These are phyloP conservation scores for Geranospiza caerulescens DNA, from an alignment of 2,797 vertebrate genomes.

Conservation along the genomic window DNA sequence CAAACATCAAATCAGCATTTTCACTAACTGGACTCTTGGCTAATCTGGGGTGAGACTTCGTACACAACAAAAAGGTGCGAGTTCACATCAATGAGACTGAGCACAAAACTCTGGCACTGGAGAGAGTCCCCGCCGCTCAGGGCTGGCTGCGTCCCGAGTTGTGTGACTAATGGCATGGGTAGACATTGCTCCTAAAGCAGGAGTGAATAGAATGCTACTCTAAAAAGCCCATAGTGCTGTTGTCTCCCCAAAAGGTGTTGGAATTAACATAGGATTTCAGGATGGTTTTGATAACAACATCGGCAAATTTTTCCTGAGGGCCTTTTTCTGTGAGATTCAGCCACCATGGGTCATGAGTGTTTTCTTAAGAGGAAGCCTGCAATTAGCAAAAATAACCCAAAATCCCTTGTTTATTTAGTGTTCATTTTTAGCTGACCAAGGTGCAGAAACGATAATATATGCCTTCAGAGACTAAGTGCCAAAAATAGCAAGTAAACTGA, in stretches of 20 bases:
- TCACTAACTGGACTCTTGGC: background rate
- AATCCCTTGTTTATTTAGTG: background rate
- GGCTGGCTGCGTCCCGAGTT: background rate
- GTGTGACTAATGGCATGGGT: background rate
- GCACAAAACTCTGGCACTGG: background rate
- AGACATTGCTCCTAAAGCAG: background rate
- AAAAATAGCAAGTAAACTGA: background rate
- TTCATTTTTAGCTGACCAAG: background rate
- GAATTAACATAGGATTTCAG: background rate
- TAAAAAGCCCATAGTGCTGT: background rate
- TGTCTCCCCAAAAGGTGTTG: background rate
- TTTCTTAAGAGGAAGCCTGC: background rate
- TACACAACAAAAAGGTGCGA: background rate
- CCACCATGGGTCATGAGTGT: background rate
- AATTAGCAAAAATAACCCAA: background rate
- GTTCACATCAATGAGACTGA: background rate
- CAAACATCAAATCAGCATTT: background rate
- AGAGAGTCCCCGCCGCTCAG: fast-evolving
- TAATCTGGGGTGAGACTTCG: background rate
- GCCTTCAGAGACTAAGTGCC: background rate
- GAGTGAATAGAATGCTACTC: background rate
- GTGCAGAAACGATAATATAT: background rate
- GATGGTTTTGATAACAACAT: background rate
- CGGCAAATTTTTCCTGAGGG: background rate
- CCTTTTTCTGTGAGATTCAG: background rate